These are phyloP conservation scores for Stenchaetothrips biformis DNA, from an alignment of 2,888 invertebrate genomes.

Conservation along the genomic window DNA sequence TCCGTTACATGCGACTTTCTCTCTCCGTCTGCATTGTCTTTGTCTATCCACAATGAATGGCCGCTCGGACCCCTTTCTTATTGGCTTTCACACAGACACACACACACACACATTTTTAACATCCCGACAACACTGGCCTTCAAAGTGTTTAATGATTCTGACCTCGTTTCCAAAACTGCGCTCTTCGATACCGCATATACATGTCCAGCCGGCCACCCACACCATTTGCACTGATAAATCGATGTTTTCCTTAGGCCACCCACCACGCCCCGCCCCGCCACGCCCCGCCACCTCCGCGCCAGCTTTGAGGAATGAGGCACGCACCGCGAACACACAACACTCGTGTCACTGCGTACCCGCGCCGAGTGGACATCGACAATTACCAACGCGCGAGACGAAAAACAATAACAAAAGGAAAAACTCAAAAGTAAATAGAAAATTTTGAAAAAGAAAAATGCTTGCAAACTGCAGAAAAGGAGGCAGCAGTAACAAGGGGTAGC, in stretches of 20 bases:
- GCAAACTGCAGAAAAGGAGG: neutral
- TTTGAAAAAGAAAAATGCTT: neutral
- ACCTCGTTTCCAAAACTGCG: neutral
- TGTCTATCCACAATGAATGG: no score
- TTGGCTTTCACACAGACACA: no score
- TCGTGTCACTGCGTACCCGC: no score
- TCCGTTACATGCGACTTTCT: no score
- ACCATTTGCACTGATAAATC: conserved; percentile 6
- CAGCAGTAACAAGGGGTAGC: neutral
- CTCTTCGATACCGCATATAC: no score
- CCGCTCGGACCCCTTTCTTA: no score
- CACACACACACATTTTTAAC: no score
- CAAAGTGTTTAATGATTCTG: neutral
- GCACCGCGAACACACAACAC: neutral
- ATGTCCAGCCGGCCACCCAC: no score
- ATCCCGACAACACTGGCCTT: neutral
- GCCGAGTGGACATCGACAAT: no score
- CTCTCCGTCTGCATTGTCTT: no score
- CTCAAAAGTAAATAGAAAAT: neutral
- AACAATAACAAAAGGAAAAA: neutral
- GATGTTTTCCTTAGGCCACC: neutral
- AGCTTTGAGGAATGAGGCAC: neutral
- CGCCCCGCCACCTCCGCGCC: neutral
- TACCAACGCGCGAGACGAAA: no score
- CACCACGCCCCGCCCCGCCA: neutral